Percentiles rank a stretch among this genome's conserved stretches.
phyloP scores from a whole-genome alignment of 1,140 invertebrate genomes.

The Procambarus clarkii region DNA sequence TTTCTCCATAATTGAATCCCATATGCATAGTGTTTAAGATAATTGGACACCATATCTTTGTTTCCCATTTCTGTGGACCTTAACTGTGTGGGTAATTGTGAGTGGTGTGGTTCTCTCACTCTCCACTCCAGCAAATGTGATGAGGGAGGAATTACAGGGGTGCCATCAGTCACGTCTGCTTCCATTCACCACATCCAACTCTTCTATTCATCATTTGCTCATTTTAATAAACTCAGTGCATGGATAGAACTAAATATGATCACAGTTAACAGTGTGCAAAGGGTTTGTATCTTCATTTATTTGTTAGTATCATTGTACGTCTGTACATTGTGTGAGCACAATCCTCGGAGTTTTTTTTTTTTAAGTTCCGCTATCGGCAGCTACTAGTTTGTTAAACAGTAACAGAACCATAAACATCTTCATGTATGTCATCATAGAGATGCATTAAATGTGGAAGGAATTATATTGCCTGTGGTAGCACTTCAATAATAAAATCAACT shows the following conservation, averaged over 20 bases:
- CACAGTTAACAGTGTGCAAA: neutral
- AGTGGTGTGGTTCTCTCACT: conserved; percentile 55
- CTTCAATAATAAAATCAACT: neutral
- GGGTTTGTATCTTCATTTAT: neutral
- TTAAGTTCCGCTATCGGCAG: neutral
- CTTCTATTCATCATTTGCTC: conserved; percentile 13
- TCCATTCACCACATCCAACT: conserved; percentile 43
- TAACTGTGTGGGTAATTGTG: conserved; percentile 31
- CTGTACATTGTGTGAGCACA: neutral
- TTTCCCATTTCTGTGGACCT: conserved; percentile 31
- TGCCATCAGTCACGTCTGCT: conserved; percentile 49
- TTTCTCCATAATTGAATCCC: conserved; percentile 55
- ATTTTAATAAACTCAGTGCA: conserved; percentile 3
- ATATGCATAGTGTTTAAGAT: conserved; percentile 68
- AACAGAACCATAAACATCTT: neutral
- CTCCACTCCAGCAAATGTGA: conserved; percentile 54
- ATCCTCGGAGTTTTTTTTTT: neutral
- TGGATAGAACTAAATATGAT: neutral
- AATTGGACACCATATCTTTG: conserved; percentile 54
- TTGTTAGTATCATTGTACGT: neutral
- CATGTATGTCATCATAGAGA: neutral
- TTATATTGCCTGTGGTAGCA: neutral
- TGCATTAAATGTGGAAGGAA: neutral
- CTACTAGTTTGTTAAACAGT: neutral
- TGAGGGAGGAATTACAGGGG: conserved; percentile 33